Conservation (phyloP, 2,888 invertebrate genomes). For the Lasioglossum leucozonium region DNA sequence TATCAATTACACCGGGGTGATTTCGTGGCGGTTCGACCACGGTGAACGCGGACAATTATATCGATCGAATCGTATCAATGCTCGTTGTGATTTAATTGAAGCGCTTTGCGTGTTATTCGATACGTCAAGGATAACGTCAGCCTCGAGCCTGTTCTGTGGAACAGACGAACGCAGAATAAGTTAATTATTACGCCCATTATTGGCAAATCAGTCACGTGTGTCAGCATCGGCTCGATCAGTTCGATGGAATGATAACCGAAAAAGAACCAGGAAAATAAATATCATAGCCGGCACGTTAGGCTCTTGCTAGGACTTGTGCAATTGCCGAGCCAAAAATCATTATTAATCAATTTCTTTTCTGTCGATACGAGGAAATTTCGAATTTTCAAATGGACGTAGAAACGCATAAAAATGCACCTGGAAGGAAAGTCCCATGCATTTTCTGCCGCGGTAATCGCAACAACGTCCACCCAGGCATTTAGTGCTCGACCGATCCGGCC, state of each 20-base stretch:
- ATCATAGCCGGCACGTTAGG: not conserved
- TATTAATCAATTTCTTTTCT: not conserved
- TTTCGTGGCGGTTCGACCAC: not conserved
- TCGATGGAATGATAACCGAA: not conserved
- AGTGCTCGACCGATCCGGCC: not conserved
- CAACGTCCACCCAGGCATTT: not conserved
- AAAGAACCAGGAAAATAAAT: not conserved
- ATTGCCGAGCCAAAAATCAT: not conserved
- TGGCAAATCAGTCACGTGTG: constrained; percentile 29
- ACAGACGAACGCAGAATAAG: constrained; percentile 49
- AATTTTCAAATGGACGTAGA: not conserved
- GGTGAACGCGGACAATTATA: constrained; percentile 32
- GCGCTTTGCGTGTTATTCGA: constrained; percentile 47
- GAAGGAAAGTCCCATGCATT: not conserved
- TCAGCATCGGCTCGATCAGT: constrained; percentile 25
- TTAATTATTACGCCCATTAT: constrained; percentile 52
- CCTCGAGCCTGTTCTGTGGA: constrained; percentile 41
- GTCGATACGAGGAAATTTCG: not conserved
- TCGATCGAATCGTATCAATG: constrained; percentile 48
- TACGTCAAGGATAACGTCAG: constrained; percentile 64
- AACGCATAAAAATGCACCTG: not conserved
- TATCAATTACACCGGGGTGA: constrained; percentile 19
- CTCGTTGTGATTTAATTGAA: constrained; percentile 56
- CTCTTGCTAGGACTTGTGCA: not conserved
- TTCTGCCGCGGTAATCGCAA: not conserved